These are phyloP conservation scores for Petrosia ficiformis DNA, from an alignment of 37 sponge, comb jelly and placozoan species.

Conservation along the genomic window DNA sequence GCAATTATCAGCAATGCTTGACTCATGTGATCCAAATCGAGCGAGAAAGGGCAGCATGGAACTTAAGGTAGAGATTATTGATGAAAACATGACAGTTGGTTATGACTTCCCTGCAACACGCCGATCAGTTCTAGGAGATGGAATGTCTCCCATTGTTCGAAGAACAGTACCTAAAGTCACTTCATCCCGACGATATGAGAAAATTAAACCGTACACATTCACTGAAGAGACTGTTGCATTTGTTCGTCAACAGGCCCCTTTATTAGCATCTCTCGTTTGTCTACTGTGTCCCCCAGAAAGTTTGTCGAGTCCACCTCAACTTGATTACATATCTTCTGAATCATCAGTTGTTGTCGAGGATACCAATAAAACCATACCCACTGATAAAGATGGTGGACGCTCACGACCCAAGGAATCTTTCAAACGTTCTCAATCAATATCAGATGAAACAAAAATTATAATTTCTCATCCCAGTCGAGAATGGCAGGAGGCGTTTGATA, in stretches of 20 bases:
- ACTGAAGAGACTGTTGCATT: slow-evolving; percentile 39
- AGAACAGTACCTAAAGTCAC: background rate
- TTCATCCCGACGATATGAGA: background rate
- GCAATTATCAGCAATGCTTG: slow-evolving; percentile 19
- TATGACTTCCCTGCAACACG: slow-evolving; percentile 19
- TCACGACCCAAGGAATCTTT: background rate
- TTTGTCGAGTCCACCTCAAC: background rate
- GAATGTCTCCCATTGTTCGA: background rate
- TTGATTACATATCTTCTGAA: background rate
- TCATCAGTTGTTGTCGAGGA: background rate
- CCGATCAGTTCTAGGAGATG: background rate
- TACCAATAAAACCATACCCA: too few relatives aligned
- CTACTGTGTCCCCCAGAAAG: slow-evolving; percentile 36
- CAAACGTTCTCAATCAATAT: background rate
- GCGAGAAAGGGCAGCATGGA: background rate
- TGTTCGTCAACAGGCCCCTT: slow-evolving; percentile 21
- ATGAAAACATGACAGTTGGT: slow-evolving; percentile 16
- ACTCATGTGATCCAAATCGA: slow-evolving; percentile 18
- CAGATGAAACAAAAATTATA: background rate
- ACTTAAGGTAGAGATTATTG: slow-evolving; percentile 11
- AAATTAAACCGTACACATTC: slow-evolving; percentile 12
- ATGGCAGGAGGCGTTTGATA: slow-evolving; percentile 23
- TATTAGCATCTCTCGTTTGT: slow-evolving; percentile 39
- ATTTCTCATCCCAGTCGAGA: background rate
- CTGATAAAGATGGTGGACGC: background rate